Base-by-base conservation (phyloP, 2,113 vertebrate species). In the Meleagris gallopavo region DNA sequence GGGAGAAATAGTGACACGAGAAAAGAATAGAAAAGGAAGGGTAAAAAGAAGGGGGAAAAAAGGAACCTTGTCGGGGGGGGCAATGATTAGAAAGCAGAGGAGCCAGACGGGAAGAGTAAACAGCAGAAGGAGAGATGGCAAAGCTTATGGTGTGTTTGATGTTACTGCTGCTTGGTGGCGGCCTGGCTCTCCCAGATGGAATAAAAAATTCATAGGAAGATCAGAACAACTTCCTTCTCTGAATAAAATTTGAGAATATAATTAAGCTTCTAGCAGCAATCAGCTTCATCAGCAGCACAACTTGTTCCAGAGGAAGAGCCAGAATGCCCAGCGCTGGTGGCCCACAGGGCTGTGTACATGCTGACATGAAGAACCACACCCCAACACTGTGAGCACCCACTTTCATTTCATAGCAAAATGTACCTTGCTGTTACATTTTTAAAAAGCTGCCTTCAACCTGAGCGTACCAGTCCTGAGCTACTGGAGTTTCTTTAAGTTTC, bases 121-220 rank as follows among this genome's bases (percentile, higher is more conserved):
- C 0, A 73, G 71, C 43, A 57, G 32, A 9, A 65, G 75, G 38
- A 78, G 30, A 75, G 10, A 41, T 18, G 62, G 54, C 61, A 62
- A 61, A 83, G 57, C 13, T 58, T 69, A 32, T 14, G 29, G 18
- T 30, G n/a, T 45, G 60, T 57, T 79, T 30, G 43, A 58, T 58
- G 40, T 61, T 43, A 41, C n/a, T 45, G 61, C 73, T 84, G 7
- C 84, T 71, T 67, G 72, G 55, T 73, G 41, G 36, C 43, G 78
- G 34, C 43, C 11, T 21, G 74, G 48, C 65, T 85, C 54, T 46
- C 57, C 77, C 22, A 48, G 18, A 36, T 65, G 34, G 46, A 75
- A 57, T 75, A 77, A 88, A 94, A 95, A 65, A 86, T 88, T 74
- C 45, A 71, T 77, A 85, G 57, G 57, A 72, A 89, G 76, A 90